phyloP scores from a whole-genome alignment of 1,140 invertebrate genomes.

The Brachionus paranguensis region DNA sequence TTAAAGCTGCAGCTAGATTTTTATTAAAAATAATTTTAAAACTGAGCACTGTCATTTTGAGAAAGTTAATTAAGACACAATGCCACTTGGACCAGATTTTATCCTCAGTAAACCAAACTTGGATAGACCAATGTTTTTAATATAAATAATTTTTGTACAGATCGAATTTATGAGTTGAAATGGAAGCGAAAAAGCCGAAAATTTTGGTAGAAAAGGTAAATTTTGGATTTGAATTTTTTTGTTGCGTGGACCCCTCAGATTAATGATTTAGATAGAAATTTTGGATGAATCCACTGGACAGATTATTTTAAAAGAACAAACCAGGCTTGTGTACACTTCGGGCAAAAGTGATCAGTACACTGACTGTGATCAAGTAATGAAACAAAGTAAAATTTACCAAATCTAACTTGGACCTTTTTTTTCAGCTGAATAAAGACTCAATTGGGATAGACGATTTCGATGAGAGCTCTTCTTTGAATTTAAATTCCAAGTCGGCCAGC shows the following conservation, averaged over 20 bases:
- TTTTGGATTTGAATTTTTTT: background rate
- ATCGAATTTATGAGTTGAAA: background rate
- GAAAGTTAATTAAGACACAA: background rate
- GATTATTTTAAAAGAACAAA: constrained; percentile 35
- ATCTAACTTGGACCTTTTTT: background rate
- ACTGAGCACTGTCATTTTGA: background rate
- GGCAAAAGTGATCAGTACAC: background rate
- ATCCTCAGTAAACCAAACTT: background rate
- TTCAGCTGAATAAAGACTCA: background rate
- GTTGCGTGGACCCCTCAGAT: background rate
- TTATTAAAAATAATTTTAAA: background rate
- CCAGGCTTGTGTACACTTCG: background rate
- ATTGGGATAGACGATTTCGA: constrained; percentile 7
- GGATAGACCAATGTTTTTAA: background rate
- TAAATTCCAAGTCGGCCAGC: background rate
- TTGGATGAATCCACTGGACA: constrained; percentile 34
- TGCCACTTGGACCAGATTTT: background rate
- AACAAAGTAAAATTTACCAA: background rate
- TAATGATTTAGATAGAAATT: constrained; percentile 27
- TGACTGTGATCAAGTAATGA: background rate
- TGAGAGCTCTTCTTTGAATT: background rate
- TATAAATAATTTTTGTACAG: background rate
- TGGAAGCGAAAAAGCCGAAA: constrained; percentile 26
- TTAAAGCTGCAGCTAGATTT: background rate
- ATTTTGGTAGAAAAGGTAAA: constrained; percentile 22